phyloP scores from a whole-genome alignment of 1,140 invertebrate genomes.

The Ceratosolen solmsi region DNA sequence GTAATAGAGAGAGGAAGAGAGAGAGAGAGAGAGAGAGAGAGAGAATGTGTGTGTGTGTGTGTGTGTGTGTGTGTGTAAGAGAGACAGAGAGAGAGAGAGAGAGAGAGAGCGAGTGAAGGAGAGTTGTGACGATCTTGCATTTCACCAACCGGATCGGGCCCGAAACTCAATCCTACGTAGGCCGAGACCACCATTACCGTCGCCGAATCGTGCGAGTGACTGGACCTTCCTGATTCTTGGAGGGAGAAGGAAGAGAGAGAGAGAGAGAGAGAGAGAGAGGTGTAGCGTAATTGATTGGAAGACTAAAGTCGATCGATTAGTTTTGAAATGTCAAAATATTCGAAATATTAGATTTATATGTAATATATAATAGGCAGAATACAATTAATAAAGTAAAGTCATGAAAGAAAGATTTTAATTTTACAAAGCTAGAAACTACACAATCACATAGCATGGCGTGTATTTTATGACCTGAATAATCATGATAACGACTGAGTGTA shows the following conservation, averaged over 20 bases:
- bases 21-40: not conserved
- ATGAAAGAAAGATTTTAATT: too few relatives aligned
- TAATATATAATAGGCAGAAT: too few relatives aligned
- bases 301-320: not conserved
- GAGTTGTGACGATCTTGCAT: slow-evolving; percentile 38
- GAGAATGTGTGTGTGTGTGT: not conserved
- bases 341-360: too few relatives aligned
- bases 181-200: not conserved
- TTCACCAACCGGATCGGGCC: slow-evolving; percentile 38
- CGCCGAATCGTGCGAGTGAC: not conserved
- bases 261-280: not conserved
- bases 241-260: not conserved
- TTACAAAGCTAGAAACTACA: not conserved
- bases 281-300: not conserved
- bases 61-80: not conserved
- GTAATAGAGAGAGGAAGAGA: not conserved
- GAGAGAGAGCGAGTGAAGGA: not conserved
- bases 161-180: slow-evolving; percentile 43
- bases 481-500: not conserved
- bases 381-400: too few relatives aligned
- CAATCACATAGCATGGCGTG: not conserved
- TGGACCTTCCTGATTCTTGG: not conserved
- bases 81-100: not conserved
- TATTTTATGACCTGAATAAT: not conserved
- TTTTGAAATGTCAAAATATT: not conserved